Percentiles rank a stretch among this genome's conserved stretches.
phyloP scores from a whole-genome alignment of 2,113 vertebrate genomes.

The Daubentonia madagascariensis region DNA sequence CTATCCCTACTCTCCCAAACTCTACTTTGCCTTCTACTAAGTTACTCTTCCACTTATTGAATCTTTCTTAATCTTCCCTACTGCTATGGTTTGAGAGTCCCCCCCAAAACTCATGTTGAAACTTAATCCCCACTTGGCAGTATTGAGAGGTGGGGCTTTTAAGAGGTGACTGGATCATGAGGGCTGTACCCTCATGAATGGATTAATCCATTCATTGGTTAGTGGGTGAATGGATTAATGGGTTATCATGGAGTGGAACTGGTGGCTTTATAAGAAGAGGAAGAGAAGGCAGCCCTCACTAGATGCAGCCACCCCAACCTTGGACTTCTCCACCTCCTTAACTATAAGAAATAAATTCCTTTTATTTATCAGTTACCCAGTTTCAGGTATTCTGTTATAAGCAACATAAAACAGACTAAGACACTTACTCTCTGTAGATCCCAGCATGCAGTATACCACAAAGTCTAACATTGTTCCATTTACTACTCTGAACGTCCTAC shows the following conservation, averaged over 20 bases:
- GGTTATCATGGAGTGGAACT: neutral
- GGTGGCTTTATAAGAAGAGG: neutral
- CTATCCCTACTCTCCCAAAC: neutral
- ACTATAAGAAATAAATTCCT: neutral
- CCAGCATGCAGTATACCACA: neutral
- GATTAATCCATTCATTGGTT: neutral
- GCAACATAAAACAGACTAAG: neutral
- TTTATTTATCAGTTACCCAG: neutral
- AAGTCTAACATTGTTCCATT: neutral
- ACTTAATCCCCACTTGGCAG: neutral
- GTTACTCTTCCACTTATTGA: neutral
- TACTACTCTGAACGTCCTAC: fast-evolving
- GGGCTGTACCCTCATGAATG: neutral
- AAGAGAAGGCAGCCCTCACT: neutral
- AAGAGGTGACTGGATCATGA: neutral
- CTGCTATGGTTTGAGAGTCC: neutral
- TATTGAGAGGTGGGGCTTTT: neutral
- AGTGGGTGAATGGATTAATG: neutral
- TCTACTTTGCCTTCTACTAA: neutral
- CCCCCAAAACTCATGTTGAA: neutral
- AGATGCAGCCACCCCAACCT: neutral
- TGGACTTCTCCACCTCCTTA: neutral
- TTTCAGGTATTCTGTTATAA: neutral
- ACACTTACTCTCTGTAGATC: neutral
- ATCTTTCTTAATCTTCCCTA: neutral